Evolutionary conservation across 2,888 invertebrate genomes (phyloP), one percentile per base, ranked within the genome.

Genomic region (Thecocarcelia acutangulata): DNA sequence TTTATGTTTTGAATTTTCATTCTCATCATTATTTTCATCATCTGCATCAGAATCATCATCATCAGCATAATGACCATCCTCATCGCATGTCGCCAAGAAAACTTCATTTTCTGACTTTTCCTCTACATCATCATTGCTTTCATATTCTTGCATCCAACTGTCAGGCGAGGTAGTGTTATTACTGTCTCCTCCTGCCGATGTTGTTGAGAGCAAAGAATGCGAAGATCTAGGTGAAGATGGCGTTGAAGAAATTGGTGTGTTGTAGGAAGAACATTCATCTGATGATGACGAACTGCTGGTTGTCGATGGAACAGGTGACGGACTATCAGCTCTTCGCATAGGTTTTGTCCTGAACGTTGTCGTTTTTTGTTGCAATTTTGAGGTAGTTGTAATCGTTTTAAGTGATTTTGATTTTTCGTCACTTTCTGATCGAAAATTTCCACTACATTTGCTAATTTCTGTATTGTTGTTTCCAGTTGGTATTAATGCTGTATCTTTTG

Each of bases 201-300:
- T 87, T 3, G 88, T 87, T 28, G 90, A 88, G 28, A 87, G 87
- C 69, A 88, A 86, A 21, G 90, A 89, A 74, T 86, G 87, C 33
- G 90, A 87, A 11, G 88, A 89, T 40, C 87, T 87, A 6, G 90
- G 90, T 13, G 90, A 88, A 5, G 88, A 87, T 2, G 86, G 85
- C 42, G 90, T 87, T 37, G 90, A 88, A 13, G 87, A 87, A 50
- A 88, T 87, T 1, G 89, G 89, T 3, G 90, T 85, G 12, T 85
- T 84, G 37, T 84, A 83, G 4, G 85, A 33, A 13, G 86, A 89
- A 68, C 89, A 88, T 37, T 83, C 85, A 12, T 84, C 84, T 15
- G 86, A 84, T 70, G 87, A 87, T 19, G 87, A 87, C 12, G 85
- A 85, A 74, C 66, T 81, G 19, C 76, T 81, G 11, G 86, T 83